Base-by-base conservation (phyloP, 1,140 invertebrate genomes). In the Heliothis subflexa region DNA sequence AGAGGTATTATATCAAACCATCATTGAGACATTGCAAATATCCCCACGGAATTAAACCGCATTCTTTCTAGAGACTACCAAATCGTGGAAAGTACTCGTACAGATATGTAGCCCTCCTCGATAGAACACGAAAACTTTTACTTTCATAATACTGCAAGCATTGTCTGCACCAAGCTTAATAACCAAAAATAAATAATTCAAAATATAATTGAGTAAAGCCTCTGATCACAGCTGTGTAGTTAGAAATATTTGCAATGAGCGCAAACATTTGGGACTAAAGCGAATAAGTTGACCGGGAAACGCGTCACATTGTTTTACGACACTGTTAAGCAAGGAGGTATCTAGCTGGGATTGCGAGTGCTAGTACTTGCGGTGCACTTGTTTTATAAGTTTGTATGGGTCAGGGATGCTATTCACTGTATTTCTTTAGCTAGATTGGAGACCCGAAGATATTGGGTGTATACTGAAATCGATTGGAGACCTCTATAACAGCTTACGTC, bases 251-350 rank as follows among this genome's bases (percentile, higher is more conserved):
- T 25, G 71, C 55, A 74, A 74, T 61, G 71, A 74, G 57, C n/a
- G 18, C 54, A 28, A 74, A 61, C 57, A 61, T 59, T 74, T 74
- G 40, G 71, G 55, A 78, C 55, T 28, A 47, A n/a, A 78, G 76
- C 54, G 45, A 68, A 71, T 71, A 71, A 71, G 76, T 78, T 78
- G 52, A 70, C 76, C 66, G 54, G 76, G 66, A 78, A 78, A 76
- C 33, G 52, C 54, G 66, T 59, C 52, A 78, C 40, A 70, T 78
- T 78, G 66, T 78, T 78, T 78, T 71, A 71, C 54, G 64, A 59
- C 66, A 78, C 55, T 71, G 54, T 70, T 59, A 78, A 57, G 76
- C 64, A 40, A 28, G 33, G 45, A 70, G 64, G 70, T 75, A 76
- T 75, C 33, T 55, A 71, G 33, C 33, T 49, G 16, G 64, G 49